Conservation (phyloP, 2,888 invertebrate species). For the Dastarcus helophoroides region DNA sequence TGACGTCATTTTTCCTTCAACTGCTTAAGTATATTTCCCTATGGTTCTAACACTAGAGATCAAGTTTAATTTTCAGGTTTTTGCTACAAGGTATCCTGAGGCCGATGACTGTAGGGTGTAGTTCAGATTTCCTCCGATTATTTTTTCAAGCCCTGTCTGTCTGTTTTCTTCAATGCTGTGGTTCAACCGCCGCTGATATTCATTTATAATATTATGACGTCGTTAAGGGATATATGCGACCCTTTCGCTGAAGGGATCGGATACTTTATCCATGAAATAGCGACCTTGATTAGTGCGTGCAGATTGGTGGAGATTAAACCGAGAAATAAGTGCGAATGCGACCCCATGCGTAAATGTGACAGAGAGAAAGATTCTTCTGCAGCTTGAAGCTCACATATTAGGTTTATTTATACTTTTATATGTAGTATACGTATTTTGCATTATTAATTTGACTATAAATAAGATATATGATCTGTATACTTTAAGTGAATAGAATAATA, state of each 20-base stretch:
- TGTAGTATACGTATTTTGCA: no score
- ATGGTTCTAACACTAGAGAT: neutral
- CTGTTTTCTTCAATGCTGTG: conserved; percentile 51
- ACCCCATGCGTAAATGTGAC: neutral
- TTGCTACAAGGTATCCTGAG: conserved; percentile 46
- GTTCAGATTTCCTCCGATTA: conserved; percentile 55
- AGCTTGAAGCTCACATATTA: no score
- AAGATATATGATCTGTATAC: no score
- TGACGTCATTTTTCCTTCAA: conserved; percentile 50
- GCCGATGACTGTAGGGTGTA: conserved; percentile 47
- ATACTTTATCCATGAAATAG: conserved; percentile 39
- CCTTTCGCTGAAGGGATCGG: conserved; percentile 48
- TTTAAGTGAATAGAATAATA: no score
- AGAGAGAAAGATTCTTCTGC: conserved; percentile 8
- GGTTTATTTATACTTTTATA: no score
- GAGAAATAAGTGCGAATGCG: neutral
- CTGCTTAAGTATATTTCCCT: conserved; percentile 35
- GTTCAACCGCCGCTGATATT: conserved; percentile 58
- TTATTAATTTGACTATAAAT: no score
- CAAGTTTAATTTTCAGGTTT: conserved; percentile 33
- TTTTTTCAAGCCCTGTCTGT: conserved; percentile 52
- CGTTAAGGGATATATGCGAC: conserved; percentile 48
- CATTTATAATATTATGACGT: conserved; percentile 48
- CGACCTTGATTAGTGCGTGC: conserved; percentile 36
- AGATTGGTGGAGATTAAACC: conserved; percentile 39